These are phyloP conservation scores for Gasterosteus nipponicus DNA, from an alignment of 2,113 vertebrate genomes.

Conservation along the genomic window DNA sequence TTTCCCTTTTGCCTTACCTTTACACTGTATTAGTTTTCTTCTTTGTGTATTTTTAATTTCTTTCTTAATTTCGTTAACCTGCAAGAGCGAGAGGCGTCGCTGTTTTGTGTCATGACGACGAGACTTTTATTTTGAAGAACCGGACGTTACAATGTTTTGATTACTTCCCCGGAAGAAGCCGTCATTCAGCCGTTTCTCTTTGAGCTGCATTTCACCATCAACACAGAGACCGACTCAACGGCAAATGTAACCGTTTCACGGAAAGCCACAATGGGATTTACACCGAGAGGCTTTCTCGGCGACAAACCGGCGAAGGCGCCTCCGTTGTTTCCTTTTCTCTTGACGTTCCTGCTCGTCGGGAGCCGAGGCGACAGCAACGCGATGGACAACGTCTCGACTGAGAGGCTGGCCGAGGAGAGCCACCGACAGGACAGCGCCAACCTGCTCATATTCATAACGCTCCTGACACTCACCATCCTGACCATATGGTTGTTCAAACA, in stretches of 20 bases:
- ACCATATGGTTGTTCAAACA: conserved; percentile 93
- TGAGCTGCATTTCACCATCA: background rate
- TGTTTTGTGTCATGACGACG: background rate
- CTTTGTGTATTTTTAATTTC: background rate
- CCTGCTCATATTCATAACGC: conserved; percentile 88
- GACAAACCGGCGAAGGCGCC: conserved; percentile 26
- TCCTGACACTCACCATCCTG: conserved; percentile 87
- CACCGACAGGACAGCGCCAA: conserved; percentile 91
- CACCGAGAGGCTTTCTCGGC: conserved; percentile 2
- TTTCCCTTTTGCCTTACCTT: background rate
- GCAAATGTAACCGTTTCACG: conserved; percentile 48
- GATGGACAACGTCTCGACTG: conserved; percentile 86
- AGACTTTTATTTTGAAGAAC: conserved; percentile 59
- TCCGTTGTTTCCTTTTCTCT: conserved; percentile 36
- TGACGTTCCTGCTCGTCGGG: conserved; percentile 50
- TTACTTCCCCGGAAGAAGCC: conserved; percentile 43
- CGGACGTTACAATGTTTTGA: conserved; percentile 69
- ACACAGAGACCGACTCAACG: background rate
- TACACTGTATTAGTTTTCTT: background rate
- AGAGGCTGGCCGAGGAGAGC: conserved; percentile 88
- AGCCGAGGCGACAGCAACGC: conserved; percentile 74
- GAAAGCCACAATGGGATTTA: conserved; percentile 43
- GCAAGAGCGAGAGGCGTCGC: background rate
- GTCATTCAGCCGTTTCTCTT: conserved; percentile 16
- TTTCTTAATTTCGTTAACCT: background rate